phyloP scores from a whole-genome alignment of 1,140 invertebrate species.

The Colletes gigas region DNA sequence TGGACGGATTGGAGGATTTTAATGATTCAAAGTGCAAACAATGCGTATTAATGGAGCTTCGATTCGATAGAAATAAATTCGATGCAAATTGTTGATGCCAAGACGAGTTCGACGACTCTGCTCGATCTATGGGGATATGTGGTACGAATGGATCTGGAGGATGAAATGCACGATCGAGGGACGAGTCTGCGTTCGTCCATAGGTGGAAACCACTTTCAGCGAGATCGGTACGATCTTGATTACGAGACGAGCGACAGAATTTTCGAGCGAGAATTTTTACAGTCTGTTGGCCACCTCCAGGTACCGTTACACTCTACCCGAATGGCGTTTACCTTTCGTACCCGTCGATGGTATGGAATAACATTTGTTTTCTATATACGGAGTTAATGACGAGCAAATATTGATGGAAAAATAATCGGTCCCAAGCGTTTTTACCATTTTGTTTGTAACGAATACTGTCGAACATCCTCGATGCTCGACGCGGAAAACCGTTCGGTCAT shows the following conservation, averaged over 20 bases:
- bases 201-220: background rate
- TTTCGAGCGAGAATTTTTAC: background rate
- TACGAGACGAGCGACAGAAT: background rate
- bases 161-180: too few relatives aligned
- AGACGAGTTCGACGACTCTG: too few relatives aligned
- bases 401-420: conserved; percentile 15
- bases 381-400: conserved; percentile 29
- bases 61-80: too few relatives aligned
- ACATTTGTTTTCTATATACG: conserved; percentile 33
- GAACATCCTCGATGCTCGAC: background rate
- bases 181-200: too few relatives aligned
- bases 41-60: too few relatives aligned
- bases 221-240: conserved; percentile 8
- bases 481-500: conserved; percentile 5
- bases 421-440: background rate
- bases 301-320: background rate
- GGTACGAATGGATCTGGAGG: too few relatives aligned
- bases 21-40: too few relatives aligned
- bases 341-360: background rate
- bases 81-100: too few relatives aligned
- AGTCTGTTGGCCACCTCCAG: too few relatives aligned
- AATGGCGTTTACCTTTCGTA: background rate
- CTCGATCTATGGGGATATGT: too few relatives aligned
- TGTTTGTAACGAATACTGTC: background rate
- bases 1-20: too few relatives aligned